Evolutionary conservation across 23 tunicate genomes (phyloP).

Genomic region (Ciona savignyi): DNA sequence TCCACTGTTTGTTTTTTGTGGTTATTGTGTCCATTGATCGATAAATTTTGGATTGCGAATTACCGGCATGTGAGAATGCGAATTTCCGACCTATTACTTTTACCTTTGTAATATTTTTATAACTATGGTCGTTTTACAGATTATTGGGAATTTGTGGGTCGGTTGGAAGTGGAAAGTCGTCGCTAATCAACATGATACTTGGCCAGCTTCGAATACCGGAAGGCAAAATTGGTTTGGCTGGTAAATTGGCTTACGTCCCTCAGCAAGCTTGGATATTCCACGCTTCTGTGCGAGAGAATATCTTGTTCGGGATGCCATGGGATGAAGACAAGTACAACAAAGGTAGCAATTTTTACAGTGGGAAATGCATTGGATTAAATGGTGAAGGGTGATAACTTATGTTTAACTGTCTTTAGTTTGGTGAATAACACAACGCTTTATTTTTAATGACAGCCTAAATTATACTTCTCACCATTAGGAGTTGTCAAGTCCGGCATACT

Average conservation of each 20-base stretch:
- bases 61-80: too few relatives aligned
- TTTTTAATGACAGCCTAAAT: too few relatives aligned
- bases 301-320: slow-evolving; percentile 62
- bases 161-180: slow-evolving; percentile 89
- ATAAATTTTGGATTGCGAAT: too few relatives aligned
- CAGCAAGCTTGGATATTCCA: slow-evolving; percentile 98
- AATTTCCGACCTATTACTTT: too few relatives aligned
- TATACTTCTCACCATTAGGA: too few relatives aligned
- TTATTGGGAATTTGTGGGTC: slow-evolving; percentile 84
- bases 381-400: background rate
- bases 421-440: too few relatives aligned
- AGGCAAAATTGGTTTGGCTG: slow-evolving; percentile 65
- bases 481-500: too few relatives aligned
- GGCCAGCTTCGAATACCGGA: slow-evolving; percentile 58
- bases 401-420: slow-evolving; percentile 1
- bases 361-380: background rate
- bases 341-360: slow-evolving; percentile 37
- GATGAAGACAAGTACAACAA: slow-evolving; percentile 67
- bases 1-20: too few relatives aligned
- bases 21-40: background rate
- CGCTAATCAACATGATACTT: slow-evolving; percentile 44
- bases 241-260: slow-evolving; percentile 78
- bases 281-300: slow-evolving; percentile 75
- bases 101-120: too few relatives aligned
- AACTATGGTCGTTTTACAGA: slow-evolving; percentile 28